These are phyloP conservation scores for Tinea pellionella DNA, from an alignment of 2,888 invertebrate species.

Conservation along the genomic window DNA sequence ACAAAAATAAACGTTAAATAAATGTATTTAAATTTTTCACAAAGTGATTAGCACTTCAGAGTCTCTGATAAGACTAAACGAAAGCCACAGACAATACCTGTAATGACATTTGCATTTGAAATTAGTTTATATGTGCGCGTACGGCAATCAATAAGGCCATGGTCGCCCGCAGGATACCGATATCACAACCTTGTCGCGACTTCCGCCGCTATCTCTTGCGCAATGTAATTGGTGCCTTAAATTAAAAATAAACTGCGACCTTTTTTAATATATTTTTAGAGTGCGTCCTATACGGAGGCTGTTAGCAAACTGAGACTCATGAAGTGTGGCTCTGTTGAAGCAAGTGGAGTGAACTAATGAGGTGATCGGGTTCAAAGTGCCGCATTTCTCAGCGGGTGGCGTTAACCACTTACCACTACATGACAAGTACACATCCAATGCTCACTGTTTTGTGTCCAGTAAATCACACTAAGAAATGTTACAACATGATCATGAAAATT, in stretches of 20 bases:
- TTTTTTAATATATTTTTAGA: not conserved
- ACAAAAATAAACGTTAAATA: not conserved
- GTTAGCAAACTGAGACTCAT: constrained; percentile 49
- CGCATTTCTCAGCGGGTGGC: constrained; percentile 44
- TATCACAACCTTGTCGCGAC: constrained; percentile 50
- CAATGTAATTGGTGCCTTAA: constrained; percentile 25
- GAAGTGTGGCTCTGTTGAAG: constrained; percentile 44
- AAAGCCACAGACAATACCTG: not conserved
- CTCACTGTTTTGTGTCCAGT: not conserved
- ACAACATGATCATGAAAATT: not conserved
- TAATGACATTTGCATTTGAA: constrained; percentile 22
- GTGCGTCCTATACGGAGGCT: constrained; percentile 47
- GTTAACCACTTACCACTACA: constrained; percentile 20
- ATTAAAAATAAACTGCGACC: constrained; percentile 23
- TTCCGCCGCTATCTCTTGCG: constrained; percentile 56
- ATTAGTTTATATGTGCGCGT: constrained; percentile 45
- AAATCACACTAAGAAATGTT: not conserved
- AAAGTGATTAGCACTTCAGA: not conserved
- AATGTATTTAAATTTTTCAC: not conserved
- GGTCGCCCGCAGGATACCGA: constrained; percentile 62
- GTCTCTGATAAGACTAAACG: not conserved
- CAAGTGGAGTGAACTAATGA: constrained; percentile 59
- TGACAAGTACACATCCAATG: not conserved
- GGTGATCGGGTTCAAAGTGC: constrained; percentile 51
- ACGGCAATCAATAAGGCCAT: constrained; percentile 56